Base-by-base conservation (phyloP, 2,888 invertebrate species). In the Bombylius discolor region DNA sequence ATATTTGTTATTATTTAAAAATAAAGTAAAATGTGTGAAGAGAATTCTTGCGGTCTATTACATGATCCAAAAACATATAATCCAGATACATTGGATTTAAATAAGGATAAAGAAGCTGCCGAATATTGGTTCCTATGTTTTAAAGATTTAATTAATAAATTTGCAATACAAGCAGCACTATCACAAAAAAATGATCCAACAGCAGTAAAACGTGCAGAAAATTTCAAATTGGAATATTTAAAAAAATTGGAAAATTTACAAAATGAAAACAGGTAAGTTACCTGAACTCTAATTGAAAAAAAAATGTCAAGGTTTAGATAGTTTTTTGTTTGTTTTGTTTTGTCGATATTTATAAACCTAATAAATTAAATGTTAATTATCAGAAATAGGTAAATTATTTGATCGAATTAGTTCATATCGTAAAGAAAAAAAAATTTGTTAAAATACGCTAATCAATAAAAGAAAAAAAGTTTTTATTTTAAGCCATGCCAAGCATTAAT, bases 101-200 rank as follows among this genome's bases (percentile, higher is more conserved):
- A 87, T 59, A 81, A 82, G 65, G 93, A 97, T 71, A 78, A 80
- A 62, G 87, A 89, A 69, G 96, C 95, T 13, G 82, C 89, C 70
- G 82, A 79, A 63, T 97, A 96, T 74, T 98, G 97, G 97, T 79
- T 97, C 50, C 81, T 85, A 60, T 93, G 94, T 71, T 89, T 97
- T 69, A 87, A 90, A 70, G 85, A 84, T 62, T 84, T 92, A 64
- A 85, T 89, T 14, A 84, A 85, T 62, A 91, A 90, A 76, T 91
- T 90, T 76, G 85, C 89, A 33, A 80, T 80, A 61, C 86, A 88
- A 71, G 96, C 96, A 2, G 81, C 87, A 52, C 77, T 80, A 51
- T 89, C 91, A 68, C 85, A 88, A 69, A 83, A 84, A 12, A 81
- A 84, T 60, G 85, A 85, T 65, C 79, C 82, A 32, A 85, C 87